These are phyloP conservation scores for Solea solea DNA, from an alignment of 2,113 vertebrate species.

Conservation along the genomic window DNA sequence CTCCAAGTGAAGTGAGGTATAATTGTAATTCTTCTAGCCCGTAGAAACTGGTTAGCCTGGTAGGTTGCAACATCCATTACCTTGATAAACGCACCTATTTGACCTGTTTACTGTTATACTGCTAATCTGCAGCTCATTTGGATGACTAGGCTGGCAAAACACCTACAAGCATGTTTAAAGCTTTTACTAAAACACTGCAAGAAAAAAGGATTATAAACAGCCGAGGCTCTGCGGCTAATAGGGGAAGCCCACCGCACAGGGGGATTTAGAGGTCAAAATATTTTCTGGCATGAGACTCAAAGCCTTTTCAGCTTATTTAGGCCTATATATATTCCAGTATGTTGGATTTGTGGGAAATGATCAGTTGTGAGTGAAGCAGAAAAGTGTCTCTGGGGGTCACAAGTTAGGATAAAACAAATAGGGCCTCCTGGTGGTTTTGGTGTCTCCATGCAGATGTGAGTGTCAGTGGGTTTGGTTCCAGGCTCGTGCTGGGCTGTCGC, in stretches of 20 bases:
- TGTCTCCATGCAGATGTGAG: conserved; percentile 43
- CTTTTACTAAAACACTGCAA: background rate
- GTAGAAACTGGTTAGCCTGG: background rate
- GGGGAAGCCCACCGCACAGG: background rate
- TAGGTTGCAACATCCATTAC: background rate
- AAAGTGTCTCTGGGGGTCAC: conserved; percentile 43
- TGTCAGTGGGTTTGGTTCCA: conserved; percentile 60
- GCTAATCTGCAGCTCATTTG: background rate
- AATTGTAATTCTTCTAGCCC: background rate
- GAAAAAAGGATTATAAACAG: background rate
- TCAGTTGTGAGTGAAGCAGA: conserved; percentile 32
- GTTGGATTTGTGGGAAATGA: conserved; percentile 28
- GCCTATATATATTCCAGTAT: conserved; percentile 16
- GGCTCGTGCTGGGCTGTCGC: conserved; percentile 64
- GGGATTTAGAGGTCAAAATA: conserved; percentile 22
- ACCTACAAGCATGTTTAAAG: too few species aligned
- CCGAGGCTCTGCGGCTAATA: background rate
- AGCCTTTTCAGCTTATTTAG: conserved; percentile 27
- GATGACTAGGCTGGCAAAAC: too few species aligned
- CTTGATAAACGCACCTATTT: background rate
- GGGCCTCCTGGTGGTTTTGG: conserved; percentile 38
- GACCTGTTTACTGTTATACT: background rate
- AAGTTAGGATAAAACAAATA: conserved; percentile 50
- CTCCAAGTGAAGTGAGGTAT: background rate
- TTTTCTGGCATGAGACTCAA: conserved; percentile 20